Evolutionary conservation across 2,888 invertebrate species (phyloP), one percentile per base, ranked within the genome.

Genomic region (Sussaba pulchella): DNA sequence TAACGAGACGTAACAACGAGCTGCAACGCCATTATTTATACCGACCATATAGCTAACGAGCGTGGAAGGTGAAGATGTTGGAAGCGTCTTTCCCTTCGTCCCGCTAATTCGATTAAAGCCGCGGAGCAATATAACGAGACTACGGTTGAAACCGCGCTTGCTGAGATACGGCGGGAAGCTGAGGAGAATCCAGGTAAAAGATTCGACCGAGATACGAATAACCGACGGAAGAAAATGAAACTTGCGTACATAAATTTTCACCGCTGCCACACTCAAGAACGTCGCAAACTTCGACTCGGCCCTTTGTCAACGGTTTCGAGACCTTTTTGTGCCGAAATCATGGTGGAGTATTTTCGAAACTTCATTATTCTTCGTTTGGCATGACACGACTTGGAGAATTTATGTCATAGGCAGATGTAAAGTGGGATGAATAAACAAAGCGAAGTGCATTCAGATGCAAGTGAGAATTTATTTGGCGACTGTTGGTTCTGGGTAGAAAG

Each of bases 1-100:
- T 88, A 88, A 87, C 86, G 87, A 88, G 88, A 86, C 84, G 84
- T 84, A 87, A 88, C 86, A 87, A 84, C 63, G 54, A 14, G 26
- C 63, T n/a, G 57, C 70, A 59, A 41, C 84, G 82, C 82, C 83
- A 85, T 87, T 88, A 84, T 85, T 87, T 86, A 86, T 74, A 74
- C 78, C 63, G 81, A 78, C 76, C 82, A 72, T 72, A 71, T 77
- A 47, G 78, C 39, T 66, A 74, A 71, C 50, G 80, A 66, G 47
- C 54, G 82, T 82, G 83, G 83, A 82, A 83, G 81, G 72, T 73
- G 80, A 66, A 52, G 31, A 43, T 70, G 31, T 31, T 26, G 14
- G 6, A 31, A 26, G 64, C 47, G 21, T 19, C 31, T 17, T 64
- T 47, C 39, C 21, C 36, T 39, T 12, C 26, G 39, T 72, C 47